Percentiles rank a stretch among this genome's conserved stretches.
Evolutionary conservation across 2,888 invertebrate genomes (phyloP).

Genomic region (Oegoconia quadripuncta): DNA sequence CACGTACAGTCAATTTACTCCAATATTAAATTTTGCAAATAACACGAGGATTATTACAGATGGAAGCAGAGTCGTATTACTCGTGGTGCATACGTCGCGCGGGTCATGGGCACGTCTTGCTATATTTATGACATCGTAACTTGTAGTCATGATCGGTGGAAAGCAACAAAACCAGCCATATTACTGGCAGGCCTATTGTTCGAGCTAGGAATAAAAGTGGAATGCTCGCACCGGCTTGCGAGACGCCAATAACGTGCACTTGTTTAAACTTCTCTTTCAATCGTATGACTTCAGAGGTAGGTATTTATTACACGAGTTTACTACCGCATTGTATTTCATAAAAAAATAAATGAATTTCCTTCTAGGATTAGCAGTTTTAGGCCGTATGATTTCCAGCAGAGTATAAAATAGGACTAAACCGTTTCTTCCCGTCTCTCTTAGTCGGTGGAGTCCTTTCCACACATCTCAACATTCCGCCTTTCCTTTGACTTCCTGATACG

Average conservation of each 20-base stretch:
- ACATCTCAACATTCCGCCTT: no score
- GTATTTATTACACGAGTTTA: constrained; percentile 46
- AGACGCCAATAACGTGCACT: constrained; percentile 48
- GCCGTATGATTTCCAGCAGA: no score
- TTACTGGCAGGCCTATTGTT: constrained; percentile 65
- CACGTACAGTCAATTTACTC: constrained; percentile 3
- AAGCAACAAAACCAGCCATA: constrained; percentile 54
- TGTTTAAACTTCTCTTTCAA: constrained; percentile 53
- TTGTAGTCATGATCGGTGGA: constrained; percentile 64
- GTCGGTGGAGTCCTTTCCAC: no score
- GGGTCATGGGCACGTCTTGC: constrained; percentile 69
- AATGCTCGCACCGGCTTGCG: constrained; percentile 41
- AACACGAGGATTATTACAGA: constrained; percentile 4
- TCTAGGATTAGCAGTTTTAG: constrained; percentile 20
- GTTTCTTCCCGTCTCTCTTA: no score
- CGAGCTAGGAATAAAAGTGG: constrained; percentile 61
- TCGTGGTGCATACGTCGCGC: constrained; percentile 21
- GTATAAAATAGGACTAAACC: no score
- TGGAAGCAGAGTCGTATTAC: constrained; percentile 11
- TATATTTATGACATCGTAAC: constrained; percentile 74
- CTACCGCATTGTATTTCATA: constrained; percentile 50
- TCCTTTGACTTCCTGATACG: no score
- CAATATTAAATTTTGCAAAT: not conserved
- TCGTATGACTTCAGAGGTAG: constrained; percentile 31
- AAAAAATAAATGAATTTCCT: constrained; percentile 37